These are phyloP conservation scores for Ancistrus triradiatus DNA, from an alignment of 2,113 vertebrate genomes.

Conservation along the genomic window DNA sequence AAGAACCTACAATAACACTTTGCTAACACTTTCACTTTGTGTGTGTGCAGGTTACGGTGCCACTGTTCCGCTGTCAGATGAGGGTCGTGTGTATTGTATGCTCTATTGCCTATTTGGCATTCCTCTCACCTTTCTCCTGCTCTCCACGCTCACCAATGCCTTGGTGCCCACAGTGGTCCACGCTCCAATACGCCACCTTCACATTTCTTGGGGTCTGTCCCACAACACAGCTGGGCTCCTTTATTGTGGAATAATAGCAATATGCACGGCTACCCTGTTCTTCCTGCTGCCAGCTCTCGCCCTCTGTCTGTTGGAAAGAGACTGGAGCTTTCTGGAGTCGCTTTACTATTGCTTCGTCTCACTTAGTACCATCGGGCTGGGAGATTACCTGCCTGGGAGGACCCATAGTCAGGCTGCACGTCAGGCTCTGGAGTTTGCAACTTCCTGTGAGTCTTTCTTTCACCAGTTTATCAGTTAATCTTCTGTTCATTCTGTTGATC, in stretches of 20 bases:
- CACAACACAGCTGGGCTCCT: slow-evolving; percentile 41
- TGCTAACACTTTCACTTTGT: background rate
- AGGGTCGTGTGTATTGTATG: slow-evolving; percentile 71
- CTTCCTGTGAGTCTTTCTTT: slow-evolving; percentile 65
- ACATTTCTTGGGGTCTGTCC: slow-evolving; percentile 55
- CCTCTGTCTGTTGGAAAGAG: slow-evolving; percentile 53
- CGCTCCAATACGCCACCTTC: slow-evolving; percentile 46
- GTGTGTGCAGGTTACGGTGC: slow-evolving; percentile 68
- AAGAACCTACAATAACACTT: no score
- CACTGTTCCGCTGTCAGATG: slow-evolving; percentile 60
- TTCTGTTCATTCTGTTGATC: no score
- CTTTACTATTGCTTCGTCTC: slow-evolving; percentile 76
- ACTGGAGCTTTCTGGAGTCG: slow-evolving; percentile 66
- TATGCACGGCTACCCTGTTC: slow-evolving; percentile 52
- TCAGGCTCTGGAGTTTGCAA: slow-evolving; percentile 59
- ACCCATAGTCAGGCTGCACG: slow-evolving; percentile 39
- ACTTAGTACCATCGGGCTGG: slow-evolving; percentile 74
- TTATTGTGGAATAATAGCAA: slow-evolving; percentile 46
- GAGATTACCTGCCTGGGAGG: slow-evolving; percentile 57
- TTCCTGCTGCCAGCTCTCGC: slow-evolving; percentile 63
- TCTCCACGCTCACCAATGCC: slow-evolving; percentile 55
- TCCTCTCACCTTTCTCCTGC: slow-evolving; percentile 64
- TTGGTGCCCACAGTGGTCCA: slow-evolving; percentile 59
- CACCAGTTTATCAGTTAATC: background rate
- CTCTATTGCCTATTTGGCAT: slow-evolving; percentile 68